Evolutionary conservation across 2,113 vertebrate species (phyloP).

Genomic region (Microcebus griseorufus): DNA sequence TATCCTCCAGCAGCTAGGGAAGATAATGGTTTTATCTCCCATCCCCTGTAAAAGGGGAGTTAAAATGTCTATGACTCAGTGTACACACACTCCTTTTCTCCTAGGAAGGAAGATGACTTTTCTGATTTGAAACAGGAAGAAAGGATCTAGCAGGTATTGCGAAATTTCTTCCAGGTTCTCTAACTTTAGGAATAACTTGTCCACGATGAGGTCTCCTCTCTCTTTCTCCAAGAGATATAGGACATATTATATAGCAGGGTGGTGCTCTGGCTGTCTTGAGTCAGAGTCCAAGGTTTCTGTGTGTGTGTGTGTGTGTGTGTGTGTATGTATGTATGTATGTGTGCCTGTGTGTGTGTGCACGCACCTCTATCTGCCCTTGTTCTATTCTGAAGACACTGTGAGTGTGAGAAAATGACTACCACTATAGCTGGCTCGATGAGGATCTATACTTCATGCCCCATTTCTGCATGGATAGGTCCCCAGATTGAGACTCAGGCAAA

Average conservation of each 20-base stretch:
- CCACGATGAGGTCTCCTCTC: background rate
- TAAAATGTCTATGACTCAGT: background rate
- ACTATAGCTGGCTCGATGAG: too few relatives aligned
- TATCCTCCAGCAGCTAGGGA: background rate
- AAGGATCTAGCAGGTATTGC: background rate
- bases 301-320: too few relatives aligned
- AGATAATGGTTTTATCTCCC: background rate
- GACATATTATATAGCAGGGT: rapidly evolving
- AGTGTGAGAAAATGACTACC: background rate
- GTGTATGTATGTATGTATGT: too few relatives aligned
- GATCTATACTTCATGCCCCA: background rate
- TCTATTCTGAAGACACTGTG: background rate
- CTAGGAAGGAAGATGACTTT: background rate
- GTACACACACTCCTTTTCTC: background rate
- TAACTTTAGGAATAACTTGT: background rate
- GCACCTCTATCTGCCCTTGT: background rate
- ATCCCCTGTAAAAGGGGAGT: background rate
- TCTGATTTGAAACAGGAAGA: background rate
- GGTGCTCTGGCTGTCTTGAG: background rate
- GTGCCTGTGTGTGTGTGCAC: background rate
- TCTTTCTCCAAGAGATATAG: background rate
- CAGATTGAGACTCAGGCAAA: too few relatives aligned
- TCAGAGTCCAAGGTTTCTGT: background rate
- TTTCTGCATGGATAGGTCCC: background rate
- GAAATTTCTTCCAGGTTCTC: background rate